Evolutionary conservation across 2,797 vertebrate species (phyloP).

Genomic region (Bucorvus abyssinicus): DNA sequence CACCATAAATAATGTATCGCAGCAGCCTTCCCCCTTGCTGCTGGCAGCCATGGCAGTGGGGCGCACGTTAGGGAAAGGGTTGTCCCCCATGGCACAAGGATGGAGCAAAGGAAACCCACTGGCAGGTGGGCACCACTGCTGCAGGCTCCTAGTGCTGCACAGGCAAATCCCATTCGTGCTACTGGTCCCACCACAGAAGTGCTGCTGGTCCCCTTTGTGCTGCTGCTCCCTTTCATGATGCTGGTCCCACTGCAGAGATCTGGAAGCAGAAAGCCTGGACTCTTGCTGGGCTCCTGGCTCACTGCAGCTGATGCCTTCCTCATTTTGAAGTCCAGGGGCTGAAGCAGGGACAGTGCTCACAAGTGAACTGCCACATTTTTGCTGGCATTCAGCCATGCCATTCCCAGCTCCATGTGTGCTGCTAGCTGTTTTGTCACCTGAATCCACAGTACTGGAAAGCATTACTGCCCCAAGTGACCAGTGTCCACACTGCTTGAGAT

Average conservation of each 20-base stretch:
- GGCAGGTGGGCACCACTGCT: neutral
- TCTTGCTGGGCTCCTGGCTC: neutral
- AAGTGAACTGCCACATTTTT: neutral
- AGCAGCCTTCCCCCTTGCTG: neutral
- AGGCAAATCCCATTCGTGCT: neutral
- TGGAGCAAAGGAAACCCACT: neutral
- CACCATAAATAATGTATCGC: constrained; percentile 29
- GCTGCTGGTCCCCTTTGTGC: neutral
- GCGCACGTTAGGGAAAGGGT: neutral
- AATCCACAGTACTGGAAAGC: neutral
- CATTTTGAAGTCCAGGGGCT: neutral
- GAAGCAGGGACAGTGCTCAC: fast-evolving
- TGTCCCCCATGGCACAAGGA: neutral
- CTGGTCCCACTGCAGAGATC: neutral
- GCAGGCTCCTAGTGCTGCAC: neutral
- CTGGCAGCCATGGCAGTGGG: neutral
- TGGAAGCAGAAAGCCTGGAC: neutral
- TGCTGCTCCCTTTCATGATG: neutral
- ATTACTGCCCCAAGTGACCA: neutral
- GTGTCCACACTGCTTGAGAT: neutral
- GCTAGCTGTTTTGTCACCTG: neutral
- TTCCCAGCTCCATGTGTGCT: neutral
- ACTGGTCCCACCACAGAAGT: neutral
- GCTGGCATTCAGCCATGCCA: fast-evolving
- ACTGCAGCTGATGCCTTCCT: neutral